Conservation (phyloP, 2,113 vertebrate species). For the Cnemophilus loriae region DNA sequence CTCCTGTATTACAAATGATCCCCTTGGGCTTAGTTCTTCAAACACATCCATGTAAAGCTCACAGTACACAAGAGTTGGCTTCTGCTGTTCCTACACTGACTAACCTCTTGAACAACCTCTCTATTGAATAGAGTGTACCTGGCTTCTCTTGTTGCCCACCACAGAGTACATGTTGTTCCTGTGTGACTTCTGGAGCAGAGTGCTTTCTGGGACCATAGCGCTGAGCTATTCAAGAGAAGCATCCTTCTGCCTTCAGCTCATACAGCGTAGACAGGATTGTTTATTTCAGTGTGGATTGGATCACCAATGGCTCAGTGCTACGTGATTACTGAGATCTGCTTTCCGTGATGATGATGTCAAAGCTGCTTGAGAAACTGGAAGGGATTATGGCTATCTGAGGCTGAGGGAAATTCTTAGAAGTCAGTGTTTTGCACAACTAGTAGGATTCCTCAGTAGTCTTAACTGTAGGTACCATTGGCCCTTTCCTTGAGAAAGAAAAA, state of each 20-base stretch:
- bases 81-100: background rate
- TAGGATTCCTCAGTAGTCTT: background rate
- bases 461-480: background rate
- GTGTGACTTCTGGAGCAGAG: background rate
- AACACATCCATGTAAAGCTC: background rate
- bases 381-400: background rate
- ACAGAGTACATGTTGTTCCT: background rate
- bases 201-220: background rate
- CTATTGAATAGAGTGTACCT: background rate
- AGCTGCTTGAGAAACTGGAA: background rate
- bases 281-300: background rate
- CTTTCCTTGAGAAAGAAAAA: background rate
- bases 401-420: background rate
- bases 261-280: background rate
- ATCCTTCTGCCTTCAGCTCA: background rate
- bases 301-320: accelerated
- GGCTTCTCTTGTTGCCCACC: background rate
- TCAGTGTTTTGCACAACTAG: background rate
- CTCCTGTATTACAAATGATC: background rate
- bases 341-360: background rate
- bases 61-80: background rate
- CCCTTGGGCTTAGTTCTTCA: background rate
- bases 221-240: background rate
- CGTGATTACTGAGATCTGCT: background rate
- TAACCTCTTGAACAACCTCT: background rate